Evolutionary conservation across 2,888 invertebrate species (phyloP).

Genomic region (Thereva unica): DNA sequence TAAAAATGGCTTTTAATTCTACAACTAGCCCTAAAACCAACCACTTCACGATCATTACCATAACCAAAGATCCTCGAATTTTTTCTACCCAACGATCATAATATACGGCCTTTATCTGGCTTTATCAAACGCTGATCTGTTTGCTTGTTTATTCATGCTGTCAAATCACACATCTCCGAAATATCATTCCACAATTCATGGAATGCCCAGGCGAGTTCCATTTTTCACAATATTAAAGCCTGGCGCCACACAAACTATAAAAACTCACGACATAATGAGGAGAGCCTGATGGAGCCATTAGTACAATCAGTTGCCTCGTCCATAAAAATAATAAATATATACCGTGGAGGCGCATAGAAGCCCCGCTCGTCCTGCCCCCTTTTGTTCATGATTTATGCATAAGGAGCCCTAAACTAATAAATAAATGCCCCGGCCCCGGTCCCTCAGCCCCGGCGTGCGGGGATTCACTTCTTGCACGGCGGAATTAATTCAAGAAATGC

Average conservation of each 20-base stretch:
- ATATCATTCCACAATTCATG: constrained; percentile 12
- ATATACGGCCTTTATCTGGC: no score
- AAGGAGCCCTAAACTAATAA: constrained; percentile 52
- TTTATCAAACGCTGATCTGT: not conserved
- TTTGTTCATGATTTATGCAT: constrained; percentile 54
- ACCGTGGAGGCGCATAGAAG: not conserved
- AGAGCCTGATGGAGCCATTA: constrained; percentile 36
- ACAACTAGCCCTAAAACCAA: no score
- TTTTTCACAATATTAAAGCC: constrained; percentile 41
- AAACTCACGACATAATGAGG: constrained; percentile 44
- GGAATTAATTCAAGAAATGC: constrained; percentile 36
- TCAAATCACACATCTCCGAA: constrained; percentile 4
- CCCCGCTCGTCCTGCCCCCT: constrained; percentile 40
- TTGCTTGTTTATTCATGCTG: not conserved
- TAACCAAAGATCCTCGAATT: no score
- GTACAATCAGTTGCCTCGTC: constrained; percentile 30
- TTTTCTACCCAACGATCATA: no score
- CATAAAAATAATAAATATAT: constrained; percentile 30
- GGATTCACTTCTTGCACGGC: constrained; percentile 11
- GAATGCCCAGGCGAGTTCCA: constrained; percentile 19
- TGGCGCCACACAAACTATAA: constrained; percentile 56
- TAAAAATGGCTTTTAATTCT: no score
- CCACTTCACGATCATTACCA: no score
- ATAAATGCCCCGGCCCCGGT: constrained; percentile 44
- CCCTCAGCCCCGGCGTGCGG: constrained; percentile 34